Evolutionary conservation across 2,113 vertebrate genomes (phyloP).

Genomic region (Dermatemys mawii): DNA sequence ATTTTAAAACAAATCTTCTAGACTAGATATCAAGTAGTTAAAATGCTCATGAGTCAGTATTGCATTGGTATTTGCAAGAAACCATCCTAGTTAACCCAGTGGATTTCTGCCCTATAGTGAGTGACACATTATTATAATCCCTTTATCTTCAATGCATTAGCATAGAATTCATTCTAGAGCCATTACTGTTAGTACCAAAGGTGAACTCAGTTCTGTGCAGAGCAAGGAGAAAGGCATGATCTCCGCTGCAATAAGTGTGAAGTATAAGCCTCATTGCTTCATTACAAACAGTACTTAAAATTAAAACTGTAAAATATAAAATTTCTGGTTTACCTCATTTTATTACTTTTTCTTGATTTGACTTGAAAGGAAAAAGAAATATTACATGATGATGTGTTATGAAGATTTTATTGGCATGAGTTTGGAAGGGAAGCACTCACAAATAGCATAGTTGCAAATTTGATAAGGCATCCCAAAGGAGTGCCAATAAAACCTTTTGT

Average conservation of each 20-base stretch:
- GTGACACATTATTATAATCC: neutral
- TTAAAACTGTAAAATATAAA: accelerated
- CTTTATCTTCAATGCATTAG: neutral
- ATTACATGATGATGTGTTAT: neutral
- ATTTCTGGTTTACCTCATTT: neutral
- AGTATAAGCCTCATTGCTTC: neutral
- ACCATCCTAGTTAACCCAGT: neutral
- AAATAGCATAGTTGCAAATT: neutral
- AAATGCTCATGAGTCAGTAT: neutral
- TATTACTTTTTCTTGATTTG: neutral
- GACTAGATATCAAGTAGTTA: neutral
- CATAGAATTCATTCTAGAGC: neutral
- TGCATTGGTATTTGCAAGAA: neutral
- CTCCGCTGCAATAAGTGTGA: neutral
- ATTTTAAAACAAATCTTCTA: neutral
- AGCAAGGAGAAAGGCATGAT: neutral
- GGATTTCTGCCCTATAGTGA: neutral
- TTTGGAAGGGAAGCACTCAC: conserved; percentile 15
- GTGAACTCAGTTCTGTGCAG: neutral
- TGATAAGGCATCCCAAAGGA: neutral
- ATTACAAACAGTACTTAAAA: neutral
- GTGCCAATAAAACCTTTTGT: neutral
- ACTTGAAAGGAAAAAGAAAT: neutral
- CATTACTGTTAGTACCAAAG: neutral
- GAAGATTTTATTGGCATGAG: conserved; percentile 10